Base-by-base conservation (phyloP, 2,113 vertebrate species). In the Campylorhamphus procurvoides region DNA sequence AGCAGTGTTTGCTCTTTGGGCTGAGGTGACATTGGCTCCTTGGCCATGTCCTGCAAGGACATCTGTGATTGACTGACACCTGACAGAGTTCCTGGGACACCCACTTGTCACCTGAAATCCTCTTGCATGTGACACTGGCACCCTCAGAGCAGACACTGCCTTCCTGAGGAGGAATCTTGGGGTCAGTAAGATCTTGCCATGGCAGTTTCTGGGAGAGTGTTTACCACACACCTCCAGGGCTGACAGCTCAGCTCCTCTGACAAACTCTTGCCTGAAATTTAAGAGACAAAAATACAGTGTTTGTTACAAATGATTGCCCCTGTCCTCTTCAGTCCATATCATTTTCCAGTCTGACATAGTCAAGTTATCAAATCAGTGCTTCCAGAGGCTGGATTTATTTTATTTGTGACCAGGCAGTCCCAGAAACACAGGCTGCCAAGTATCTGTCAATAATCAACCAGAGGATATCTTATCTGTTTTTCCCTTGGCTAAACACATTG, bases 381-480 rank as follows among this genome's bases (percentile, higher is more conserved):
- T 88, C 95, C 76, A 90, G 74, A 88, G 79, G 7, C 84, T 96
- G 77, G 50, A 77, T 94, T 97, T 3, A 64, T 93, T 96, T 97
- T 94, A 83, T 74, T 77, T 96, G 91, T 91, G 89, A 92, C 84
- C 33, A 74, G 68, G 92, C 78, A 84, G 81, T 94, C 56, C 69
- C 0, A 0, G 88, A 94, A 91, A 91, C 20, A 7, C n/a, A 92
- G 89, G 81, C 90, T 94, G 95, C 95, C 95, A 97, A 96, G 55
- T 89, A 83, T 42, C 94, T 97, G 95, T 97, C 96, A 97, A 97
- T 97, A 95, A 97, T 97, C 95, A 96, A 96, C 97, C 73, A 84
- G 88, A 73, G 73, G 81, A 74, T 97, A 97, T 95, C 90, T 97
- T 96, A 90, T 95, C 90, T 81, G 92, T 64, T 75, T 39, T 9